Base-by-base conservation (phyloP, 2,888 invertebrate species). In the Archips xylosteana region DNA sequence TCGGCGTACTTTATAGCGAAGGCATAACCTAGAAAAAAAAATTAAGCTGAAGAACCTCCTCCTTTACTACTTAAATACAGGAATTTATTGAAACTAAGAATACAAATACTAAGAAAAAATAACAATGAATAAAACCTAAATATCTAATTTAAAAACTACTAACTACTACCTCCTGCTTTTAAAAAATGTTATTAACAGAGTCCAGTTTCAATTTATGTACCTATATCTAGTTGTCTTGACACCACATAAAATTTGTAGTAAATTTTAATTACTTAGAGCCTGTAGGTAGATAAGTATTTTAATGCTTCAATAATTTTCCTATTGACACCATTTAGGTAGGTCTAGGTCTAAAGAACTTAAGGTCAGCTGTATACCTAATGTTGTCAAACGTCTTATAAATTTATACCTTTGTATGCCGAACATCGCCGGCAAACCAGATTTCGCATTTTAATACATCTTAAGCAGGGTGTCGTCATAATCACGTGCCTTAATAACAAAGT, bases 381-480 rank as follows among this genome's bases (percentile, higher is more conserved):
- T n/a, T 61, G 51, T 45, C 15, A 34, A 23, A 45, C 42, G 57
- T 70, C 63, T 54, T 13, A 60, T 59, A 49, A 64, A 64, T 70
- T 3, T 32, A 42, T 23, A 51, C 13, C 10, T 70, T 59, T 12
- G 51, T 32, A 70, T 70, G 36, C 59, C 45, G 15, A 66, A 32
- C 60, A 61, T 12, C 34, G 10, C 12, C 42, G 49, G 23, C 47
- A 51, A 59, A 73, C 15, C 63, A 63, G 59, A 47, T 32, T 57
- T 4, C 15, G 71, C 71, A 67, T 72, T 73, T 73, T 63, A 73
- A 68, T 68, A 68, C 68, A 13, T 59, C 67, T 59, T 59, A 68
- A 47, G 34, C 67, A 36, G 57, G 64, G 65, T 75, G 67, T 75
- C 76, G 71, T 76, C 75, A 76, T 74, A 75, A 76, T 78, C 77